Conservation (phyloP, 2,888 invertebrate genomes). For the Thera obeliscata region DNA sequence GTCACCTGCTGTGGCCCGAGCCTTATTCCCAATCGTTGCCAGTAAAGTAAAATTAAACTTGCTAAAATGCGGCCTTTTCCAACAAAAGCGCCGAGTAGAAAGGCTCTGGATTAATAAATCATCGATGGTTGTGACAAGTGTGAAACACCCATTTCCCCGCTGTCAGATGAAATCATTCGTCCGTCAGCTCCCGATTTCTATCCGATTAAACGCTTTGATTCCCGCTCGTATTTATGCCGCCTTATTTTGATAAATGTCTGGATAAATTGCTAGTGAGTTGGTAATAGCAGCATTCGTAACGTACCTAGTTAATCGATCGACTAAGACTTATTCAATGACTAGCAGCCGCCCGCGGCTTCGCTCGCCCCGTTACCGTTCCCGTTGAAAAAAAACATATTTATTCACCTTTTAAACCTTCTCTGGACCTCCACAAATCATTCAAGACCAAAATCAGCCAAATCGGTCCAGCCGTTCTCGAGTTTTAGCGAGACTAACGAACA, state of each 20-base stretch:
- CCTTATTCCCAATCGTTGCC: background rate
- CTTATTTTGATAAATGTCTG: conserved; percentile 15
- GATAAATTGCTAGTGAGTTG: background rate
- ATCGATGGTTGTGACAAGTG: conserved; percentile 38
- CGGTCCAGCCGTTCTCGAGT: too few species aligned
- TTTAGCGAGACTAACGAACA: too few species aligned
- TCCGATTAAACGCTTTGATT: conserved; percentile 53
- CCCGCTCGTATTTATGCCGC: conserved; percentile 46
- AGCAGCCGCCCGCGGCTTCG: too few species aligned
- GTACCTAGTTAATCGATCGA: too few species aligned
- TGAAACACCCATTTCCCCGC: conserved; percentile 33
- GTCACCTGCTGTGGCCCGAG: too few species aligned
- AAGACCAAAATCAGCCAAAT: too few species aligned
- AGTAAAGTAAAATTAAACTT: background rate
- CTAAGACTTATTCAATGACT: too few species aligned
- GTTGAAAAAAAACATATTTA: too few species aligned
- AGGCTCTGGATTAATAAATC: conserved; percentile 35
- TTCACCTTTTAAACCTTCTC: too few species aligned
- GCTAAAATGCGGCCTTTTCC: background rate
- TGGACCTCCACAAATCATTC: too few species aligned
- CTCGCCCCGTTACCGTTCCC: too few species aligned
- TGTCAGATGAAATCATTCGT: conserved; percentile 33
- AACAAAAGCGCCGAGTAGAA: conserved; percentile 28
- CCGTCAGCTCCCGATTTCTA: conserved; percentile 43
- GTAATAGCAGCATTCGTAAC: too few species aligned